These are phyloP conservation scores for Dallia pectoralis DNA, from an alignment of 2,797 vertebrate genomes.

Conservation along the genomic window DNA sequence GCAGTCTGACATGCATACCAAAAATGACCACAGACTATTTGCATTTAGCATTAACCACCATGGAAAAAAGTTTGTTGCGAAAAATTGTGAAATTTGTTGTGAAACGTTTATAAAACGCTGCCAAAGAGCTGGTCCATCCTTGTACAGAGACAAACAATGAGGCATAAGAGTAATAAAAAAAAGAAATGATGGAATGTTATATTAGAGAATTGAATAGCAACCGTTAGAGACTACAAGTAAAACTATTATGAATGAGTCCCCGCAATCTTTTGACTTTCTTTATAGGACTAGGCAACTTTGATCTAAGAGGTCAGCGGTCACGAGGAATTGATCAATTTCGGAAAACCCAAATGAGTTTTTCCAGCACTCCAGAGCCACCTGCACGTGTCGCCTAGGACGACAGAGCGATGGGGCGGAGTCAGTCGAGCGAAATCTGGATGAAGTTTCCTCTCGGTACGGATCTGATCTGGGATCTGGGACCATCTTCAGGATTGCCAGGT, in stretches of 20 bases:
- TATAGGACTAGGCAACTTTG: not conserved
- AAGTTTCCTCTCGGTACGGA: not conserved
- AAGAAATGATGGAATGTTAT: constrained; percentile 14
- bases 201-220: not conserved
- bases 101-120: constrained; percentile 18
- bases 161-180: not conserved
- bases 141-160: not conserved
- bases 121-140: not conserved
- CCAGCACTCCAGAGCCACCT: no score
- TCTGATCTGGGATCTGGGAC: no score
- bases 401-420: not conserved
- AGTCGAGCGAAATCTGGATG: not conserved
- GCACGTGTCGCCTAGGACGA: not conserved
- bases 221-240: not conserved
- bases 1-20: constrained; percentile 19
- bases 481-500: no score
- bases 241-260: not conserved
- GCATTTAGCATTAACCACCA: constrained; percentile 1
- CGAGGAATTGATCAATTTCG: no score
- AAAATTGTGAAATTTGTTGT: no score
- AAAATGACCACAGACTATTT: constrained; percentile 23
- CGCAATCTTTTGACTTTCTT: constrained; percentile 1
- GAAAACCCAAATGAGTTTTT: no score
- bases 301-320: no score
- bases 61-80: constrained; percentile 7